These are phyloP conservation scores for Otocyon megalotis DNA, from an alignment of 2,113 vertebrate species.

Conservation along the genomic window DNA sequence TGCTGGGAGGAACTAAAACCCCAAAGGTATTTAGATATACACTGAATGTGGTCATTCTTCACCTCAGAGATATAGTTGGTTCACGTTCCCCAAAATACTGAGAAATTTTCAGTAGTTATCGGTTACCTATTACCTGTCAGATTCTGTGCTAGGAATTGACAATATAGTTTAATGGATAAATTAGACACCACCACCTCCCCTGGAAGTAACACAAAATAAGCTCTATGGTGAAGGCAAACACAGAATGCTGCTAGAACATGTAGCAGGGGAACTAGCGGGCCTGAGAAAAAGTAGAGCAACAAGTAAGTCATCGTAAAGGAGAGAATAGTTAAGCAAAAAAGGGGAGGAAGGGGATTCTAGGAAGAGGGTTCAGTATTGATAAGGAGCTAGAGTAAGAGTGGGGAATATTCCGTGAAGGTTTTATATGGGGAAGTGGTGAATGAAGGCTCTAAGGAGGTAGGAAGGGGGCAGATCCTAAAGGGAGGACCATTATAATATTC, in stretches of 20 bases:
- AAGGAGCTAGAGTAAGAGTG: neutral
- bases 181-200: neutral
- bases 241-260: neutral
- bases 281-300: neutral
- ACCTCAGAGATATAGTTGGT: neutral
- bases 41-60: neutral
- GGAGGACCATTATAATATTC: neutral
- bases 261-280: neutral
- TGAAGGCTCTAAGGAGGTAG: neutral
- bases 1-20: neutral
- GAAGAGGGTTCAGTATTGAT: neutral
- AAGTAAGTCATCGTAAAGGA: neutral
- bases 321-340: neutral
- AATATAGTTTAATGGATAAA: constrained; percentile 6
- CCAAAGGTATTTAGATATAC: constrained; percentile 12
- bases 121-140: neutral
- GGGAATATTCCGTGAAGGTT: neutral
- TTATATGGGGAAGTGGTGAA: neutral
- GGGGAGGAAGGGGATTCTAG: neutral
- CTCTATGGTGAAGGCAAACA: neutral
- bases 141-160: neutral
- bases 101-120: neutral
- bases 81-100: neutral
- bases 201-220: neutral
- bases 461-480: neutral